Percentiles rank a stretch among this genome's conserved stretches.
These are phyloP conservation scores for Leptogaster cylindrica DNA, from an alignment of 2,888 invertebrate species.

Conservation along the genomic window DNA sequence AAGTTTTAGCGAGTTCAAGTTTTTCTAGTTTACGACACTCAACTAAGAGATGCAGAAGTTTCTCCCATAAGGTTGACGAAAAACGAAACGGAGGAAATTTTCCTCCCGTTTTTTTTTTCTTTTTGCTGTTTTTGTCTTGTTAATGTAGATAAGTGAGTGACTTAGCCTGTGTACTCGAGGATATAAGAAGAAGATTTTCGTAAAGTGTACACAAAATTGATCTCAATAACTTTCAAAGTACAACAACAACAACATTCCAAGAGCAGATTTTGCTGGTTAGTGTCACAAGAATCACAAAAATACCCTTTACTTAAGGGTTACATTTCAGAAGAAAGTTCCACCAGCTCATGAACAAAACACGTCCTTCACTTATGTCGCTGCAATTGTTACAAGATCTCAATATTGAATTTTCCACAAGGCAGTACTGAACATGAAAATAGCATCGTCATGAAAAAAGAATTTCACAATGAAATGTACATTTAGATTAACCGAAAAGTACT, in stretches of 20 bases:
- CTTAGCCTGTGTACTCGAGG: background rate
- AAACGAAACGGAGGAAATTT: conserved; percentile 14
- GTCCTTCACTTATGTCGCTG: no score
- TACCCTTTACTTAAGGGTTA: no score
- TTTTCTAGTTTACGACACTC: background rate
- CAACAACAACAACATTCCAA: conserved; percentile 17
- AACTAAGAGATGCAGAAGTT: no score
- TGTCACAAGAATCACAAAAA: no score
- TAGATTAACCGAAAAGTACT: background rate
- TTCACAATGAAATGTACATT: conserved; percentile 12
- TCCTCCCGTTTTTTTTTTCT: no score
- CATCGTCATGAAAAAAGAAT: conserved; percentile 25
- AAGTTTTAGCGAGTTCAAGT: conserved; percentile 23
- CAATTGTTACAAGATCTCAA: no score
- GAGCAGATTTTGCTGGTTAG: conserved; percentile 4
- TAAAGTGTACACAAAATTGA: background rate
- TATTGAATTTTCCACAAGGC: conserved; percentile 15
- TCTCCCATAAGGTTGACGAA: no score
- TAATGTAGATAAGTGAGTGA: background rate
- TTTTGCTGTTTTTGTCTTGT: conserved; percentile 4
- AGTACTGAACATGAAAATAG: conserved; percentile 5
- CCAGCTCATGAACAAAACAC: no score
- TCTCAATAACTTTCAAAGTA: conserved; percentile 25
- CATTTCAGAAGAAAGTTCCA: no score
- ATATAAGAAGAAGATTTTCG: background rate